Percentiles rank a stretch among this genome's conserved stretches.
These are phyloP conservation scores for Netelia inedita DNA, from an alignment of 2,888 invertebrate species.

Conservation along the genomic window DNA sequence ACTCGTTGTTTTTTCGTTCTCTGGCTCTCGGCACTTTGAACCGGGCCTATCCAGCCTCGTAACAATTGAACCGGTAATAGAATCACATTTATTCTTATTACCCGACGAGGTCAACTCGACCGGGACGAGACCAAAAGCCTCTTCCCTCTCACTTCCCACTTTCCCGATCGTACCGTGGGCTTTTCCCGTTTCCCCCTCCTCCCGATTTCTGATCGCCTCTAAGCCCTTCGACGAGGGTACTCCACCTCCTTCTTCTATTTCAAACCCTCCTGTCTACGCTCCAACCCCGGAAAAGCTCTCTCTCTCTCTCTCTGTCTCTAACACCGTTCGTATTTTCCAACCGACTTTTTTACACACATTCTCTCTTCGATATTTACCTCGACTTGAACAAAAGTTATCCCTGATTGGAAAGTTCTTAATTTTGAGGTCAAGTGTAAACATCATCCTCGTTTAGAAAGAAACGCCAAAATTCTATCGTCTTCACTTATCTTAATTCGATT, in stretches of 20 bases:
- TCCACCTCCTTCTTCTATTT: slow-evolving; percentile 30
- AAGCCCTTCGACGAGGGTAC: slow-evolving; percentile 63
- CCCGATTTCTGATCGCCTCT: slow-evolving; percentile 61
- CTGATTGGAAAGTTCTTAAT: slow-evolving; percentile 12
- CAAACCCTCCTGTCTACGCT: slow-evolving; percentile 32
- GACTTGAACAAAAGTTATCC: neutral
- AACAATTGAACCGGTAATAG: slow-evolving; percentile 85
- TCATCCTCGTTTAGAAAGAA: neutral
- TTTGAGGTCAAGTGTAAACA: neutral
- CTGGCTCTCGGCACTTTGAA: slow-evolving; percentile 58
- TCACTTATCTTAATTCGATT: neutral
- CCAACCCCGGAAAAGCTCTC: slow-evolving; percentile 14
- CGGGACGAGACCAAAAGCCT: slow-evolving; percentile 59
- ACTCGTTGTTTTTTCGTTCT: slow-evolving; percentile 44
- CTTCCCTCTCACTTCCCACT: slow-evolving; percentile 56
- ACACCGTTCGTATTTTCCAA: slow-evolving; percentile 43
- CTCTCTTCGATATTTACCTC: neutral
- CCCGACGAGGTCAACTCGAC: slow-evolving; percentile 83
- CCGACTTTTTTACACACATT: neutral
- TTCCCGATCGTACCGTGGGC: slow-evolving; percentile 51
- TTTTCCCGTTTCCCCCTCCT: slow-evolving; percentile 62
- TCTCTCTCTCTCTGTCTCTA: slow-evolving; percentile 34
- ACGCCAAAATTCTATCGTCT: neutral
- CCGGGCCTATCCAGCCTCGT: slow-evolving; percentile 80
- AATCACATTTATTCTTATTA: slow-evolving; percentile 85